Conservation (phyloP, 2,888 invertebrate genomes). For the Hemithea aestivaria region DNA sequence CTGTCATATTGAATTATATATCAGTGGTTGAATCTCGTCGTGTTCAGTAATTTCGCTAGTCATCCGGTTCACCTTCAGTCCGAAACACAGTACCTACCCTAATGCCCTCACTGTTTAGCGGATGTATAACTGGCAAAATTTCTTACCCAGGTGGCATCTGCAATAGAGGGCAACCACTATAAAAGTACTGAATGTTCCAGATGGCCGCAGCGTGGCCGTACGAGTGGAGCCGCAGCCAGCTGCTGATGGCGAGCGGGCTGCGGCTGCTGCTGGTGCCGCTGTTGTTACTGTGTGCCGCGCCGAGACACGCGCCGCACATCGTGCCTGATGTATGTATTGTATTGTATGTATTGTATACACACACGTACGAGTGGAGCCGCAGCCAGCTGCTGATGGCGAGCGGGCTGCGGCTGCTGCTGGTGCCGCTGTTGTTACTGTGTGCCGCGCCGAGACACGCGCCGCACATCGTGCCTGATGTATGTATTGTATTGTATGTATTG, state of each 20-base stretch:
- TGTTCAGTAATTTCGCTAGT: no score
- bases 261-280: constrained; percentile 89
- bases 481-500: no score
- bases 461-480: constrained; percentile 80
- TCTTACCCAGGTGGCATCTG: no score
- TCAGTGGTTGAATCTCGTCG: no score
- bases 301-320: constrained; percentile 86
- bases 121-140: no score
- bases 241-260: constrained; percentile 86
- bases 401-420: constrained; percentile 84
- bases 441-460: constrained; percentile 88
- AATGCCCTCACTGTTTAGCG: no score
- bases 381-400: constrained; percentile 87
- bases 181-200: constrained; percentile 49
- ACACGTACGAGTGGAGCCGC: constrained; percentile 91
- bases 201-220: constrained; percentile 88
- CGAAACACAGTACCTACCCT: no score
- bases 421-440: constrained; percentile 90
- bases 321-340: constrained; percentile 69
- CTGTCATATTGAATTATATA: no score
- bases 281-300: constrained; percentile 89
- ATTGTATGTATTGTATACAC: no score
- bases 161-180: no score
- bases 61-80: no score
- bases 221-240: constrained; percentile 89